These are phyloP conservation scores for Trissoscelio sp. DNA, from an alignment of 2,888 invertebrate genomes.

Conservation along the genomic window DNA sequence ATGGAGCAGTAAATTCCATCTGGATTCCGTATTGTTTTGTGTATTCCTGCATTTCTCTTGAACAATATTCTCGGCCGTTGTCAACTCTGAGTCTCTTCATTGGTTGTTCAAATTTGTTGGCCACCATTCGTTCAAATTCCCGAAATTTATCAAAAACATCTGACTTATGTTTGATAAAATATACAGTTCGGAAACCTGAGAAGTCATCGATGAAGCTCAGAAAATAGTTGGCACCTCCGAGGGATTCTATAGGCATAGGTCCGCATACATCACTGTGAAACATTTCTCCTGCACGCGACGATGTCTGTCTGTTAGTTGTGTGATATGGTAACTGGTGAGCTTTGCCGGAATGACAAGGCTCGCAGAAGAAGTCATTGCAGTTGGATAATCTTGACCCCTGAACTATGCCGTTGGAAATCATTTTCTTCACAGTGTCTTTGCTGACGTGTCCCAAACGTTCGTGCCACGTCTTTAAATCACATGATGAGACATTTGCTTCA, in stretches of 20 bases:
- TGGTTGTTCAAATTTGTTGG: background rate
- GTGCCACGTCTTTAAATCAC: too few species aligned
- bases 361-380: too few species aligned
- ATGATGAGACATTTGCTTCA: too few species aligned
- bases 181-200: slow-evolving; percentile 8
- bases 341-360: slow-evolving; percentile 19
- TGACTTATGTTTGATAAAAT: too few species aligned
- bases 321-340: too few species aligned
- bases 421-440: too few species aligned
- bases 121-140: background rate
- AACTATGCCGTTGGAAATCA: too few species aligned
- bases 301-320: too few species aligned
- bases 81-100: background rate
- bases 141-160: slow-evolving; percentile 22
- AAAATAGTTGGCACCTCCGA: slow-evolving; percentile 29
- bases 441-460: too few species aligned
- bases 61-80: background rate
- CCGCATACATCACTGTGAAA: slow-evolving; percentile 50
- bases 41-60: background rate
- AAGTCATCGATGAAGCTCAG: slow-evolving; percentile 32
- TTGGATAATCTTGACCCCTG: too few species aligned
- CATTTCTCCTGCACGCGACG: slow-evolving; percentile 29
- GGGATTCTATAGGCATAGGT: slow-evolving; percentile 31
- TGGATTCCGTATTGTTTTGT: background rate
- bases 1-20: background rate